A percentile compares a stretch with the other conserved stretches of the same genome.
Conservation (phyloP, 2,888 invertebrate species). For the Brassicogethes aeneus region DNA sequence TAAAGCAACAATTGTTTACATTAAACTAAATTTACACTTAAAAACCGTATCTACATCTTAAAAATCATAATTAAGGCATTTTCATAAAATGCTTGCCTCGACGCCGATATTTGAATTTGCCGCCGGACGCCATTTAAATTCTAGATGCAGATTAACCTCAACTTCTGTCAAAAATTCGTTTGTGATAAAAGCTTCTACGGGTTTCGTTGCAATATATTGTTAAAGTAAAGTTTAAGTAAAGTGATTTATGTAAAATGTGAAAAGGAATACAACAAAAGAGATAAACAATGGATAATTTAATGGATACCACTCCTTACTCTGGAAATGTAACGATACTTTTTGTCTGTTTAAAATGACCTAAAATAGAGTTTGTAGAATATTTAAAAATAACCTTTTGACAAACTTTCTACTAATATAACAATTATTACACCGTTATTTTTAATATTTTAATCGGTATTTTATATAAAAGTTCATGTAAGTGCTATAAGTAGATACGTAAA, state of each 20-base stretch:
- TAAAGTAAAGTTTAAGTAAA: neutral
- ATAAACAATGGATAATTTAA: constrained; percentile 21
- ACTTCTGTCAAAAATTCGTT: constrained; percentile 15
- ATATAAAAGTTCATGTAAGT: too few relatives aligned
- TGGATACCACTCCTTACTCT: constrained; percentile 22
- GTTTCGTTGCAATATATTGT: constrained; percentile 8
- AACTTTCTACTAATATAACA: neutral
- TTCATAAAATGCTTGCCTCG: too few relatives aligned
- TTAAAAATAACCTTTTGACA: constrained; percentile 19
- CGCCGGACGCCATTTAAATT: neutral
- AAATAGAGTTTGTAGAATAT: constrained; percentile 12
- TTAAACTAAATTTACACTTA: too few relatives aligned
- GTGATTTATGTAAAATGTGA: constrained; percentile 16
- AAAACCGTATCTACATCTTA: too few relatives aligned
- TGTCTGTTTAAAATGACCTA: constrained; percentile 14
- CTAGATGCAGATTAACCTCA: constrained; percentile 12
- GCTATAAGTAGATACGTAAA: too few relatives aligned
- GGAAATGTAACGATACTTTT: constrained; percentile 17
- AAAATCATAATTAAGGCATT: too few relatives aligned
- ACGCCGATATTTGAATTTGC: constrained; percentile 3
- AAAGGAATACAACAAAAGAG: constrained; percentile 8
- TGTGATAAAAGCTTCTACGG: constrained; percentile 8
- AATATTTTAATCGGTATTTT: neutral
- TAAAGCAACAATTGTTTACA: too few relatives aligned
- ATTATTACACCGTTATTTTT: neutral